A percentile compares a stretch with the other conserved stretches of the same genome.
These are phyloP conservation scores for Nothocercus nigrocapillus DNA, from an alignment of 2,113 vertebrate species.

Conservation along the genomic window DNA sequence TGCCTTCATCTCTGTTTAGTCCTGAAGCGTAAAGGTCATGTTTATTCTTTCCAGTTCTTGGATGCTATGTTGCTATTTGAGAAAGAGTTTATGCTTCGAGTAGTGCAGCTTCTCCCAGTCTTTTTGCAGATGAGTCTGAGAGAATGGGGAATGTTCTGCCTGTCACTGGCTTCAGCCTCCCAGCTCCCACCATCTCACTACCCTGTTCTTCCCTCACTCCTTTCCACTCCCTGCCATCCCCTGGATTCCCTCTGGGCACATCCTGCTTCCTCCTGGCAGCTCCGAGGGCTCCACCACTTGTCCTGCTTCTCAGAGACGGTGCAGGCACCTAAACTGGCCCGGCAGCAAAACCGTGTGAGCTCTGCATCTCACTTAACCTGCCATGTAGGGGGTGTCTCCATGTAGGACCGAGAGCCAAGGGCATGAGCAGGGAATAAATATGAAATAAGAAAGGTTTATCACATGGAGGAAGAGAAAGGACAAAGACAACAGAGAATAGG, in stretches of 20 bases:
- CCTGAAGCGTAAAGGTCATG: background rate
- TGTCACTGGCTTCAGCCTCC: background rate
- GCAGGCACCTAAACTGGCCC: background rate
- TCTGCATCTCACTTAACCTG: background rate
- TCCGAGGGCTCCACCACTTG: background rate
- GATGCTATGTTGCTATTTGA: background rate
- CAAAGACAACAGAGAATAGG: background rate
- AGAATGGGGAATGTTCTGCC: background rate
- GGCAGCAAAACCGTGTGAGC: background rate
- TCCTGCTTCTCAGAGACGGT: background rate
- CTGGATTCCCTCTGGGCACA: background rate
- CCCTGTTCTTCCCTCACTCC: background rate
- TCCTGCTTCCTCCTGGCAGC: background rate
- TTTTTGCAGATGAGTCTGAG: background rate
- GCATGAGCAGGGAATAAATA: background rate
- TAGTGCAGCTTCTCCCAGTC: too few relatives aligned
- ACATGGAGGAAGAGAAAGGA: background rate
- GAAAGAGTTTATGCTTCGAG: background rate
- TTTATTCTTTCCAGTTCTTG: background rate
- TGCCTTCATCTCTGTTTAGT: background rate
- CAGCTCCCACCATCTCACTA: background rate
- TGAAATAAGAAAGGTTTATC: background rate
- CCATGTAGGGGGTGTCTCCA: accelerated
- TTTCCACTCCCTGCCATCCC: background rate
- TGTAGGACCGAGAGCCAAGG: too few relatives aligned